These are phyloP conservation scores for Pseudomyrmex gracilis DNA, from an alignment of 1,140 invertebrate species.

Conservation along the genomic window DNA sequence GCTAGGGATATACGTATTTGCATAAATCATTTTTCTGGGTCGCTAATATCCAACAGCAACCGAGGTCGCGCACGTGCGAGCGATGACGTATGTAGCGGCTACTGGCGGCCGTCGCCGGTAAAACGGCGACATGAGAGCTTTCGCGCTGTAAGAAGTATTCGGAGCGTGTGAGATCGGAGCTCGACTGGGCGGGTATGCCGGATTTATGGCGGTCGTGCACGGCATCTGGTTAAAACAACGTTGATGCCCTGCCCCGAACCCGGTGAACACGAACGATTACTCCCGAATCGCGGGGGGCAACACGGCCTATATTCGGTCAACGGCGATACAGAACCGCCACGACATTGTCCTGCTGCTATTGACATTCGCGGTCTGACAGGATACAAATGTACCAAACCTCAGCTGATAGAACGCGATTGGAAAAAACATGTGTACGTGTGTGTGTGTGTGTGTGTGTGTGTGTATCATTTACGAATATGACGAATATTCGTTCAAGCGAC, in stretches of 20 bases:
- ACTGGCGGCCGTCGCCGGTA: conserved; percentile 7
- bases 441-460: background rate
- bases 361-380: conserved; percentile 48
- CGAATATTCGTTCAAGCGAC: background rate
- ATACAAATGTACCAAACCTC: conserved; percentile 36
- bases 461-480: conserved; percentile 25
- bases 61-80: conserved; percentile 16
- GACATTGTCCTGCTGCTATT: conserved; percentile 48
- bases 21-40: conserved; percentile 70
- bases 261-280: conserved; percentile 70
- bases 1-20: conserved; percentile 15
- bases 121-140: conserved; percentile 76
- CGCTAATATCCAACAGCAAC: conserved; percentile 48
- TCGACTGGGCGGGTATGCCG: conserved; percentile 78
- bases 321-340: conserved; percentile 36
- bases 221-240: conserved; percentile 79
- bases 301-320: conserved; percentile 37
- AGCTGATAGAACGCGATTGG: conserved; percentile 13
- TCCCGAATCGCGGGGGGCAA: conserved; percentile 51
- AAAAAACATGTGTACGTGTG: no score
- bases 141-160: conserved; percentile 79
- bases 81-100: conserved; percentile 28
- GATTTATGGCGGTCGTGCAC: conserved; percentile 81
- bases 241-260: conserved; percentile 49
- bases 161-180: conserved; percentile 77